Base-by-base conservation (phyloP, 1,140 invertebrate species). In the Harpegnathos saltator region DNA sequence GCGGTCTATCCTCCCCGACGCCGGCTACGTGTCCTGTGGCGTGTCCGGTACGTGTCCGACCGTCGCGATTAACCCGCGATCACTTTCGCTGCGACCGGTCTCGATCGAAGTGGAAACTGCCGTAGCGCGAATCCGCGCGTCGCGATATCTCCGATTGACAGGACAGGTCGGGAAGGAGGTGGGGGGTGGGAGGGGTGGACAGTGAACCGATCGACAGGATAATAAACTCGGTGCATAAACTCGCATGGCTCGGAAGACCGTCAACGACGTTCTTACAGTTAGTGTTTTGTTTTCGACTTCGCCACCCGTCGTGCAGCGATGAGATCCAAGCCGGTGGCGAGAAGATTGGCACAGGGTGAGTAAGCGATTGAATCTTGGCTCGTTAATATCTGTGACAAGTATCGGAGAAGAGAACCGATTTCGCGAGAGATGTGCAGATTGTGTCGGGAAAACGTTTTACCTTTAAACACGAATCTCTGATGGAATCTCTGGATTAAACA, bases 251-350 rank as follows among this genome's bases (percentile, higher is more conserved):
- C 91, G 87, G 89, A 85, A 90, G 73, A 92, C 87, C 83, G 75
- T 59, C 87, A 91, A 85, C 68, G 61, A 74, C 82, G 78, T 90
- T 89, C 54, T 90, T 83, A 69, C 81, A 15, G 65, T 89, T 87
- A 93, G 93, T 94, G 92, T 91, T 94, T 93, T 91, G 89, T 89
- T 93, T 91, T 92, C 86, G 82, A 91, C 82, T 90, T 90, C 68
- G 69, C 74, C 87, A 87, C 66, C 83, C 83, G 85, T 62, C 83
- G 87, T 90, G 82, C 92, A 92, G 93, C 92, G 90, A 94, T 94
- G 94, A 95, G 93, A 93, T 94, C 93, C 83, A 94, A 95, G 88
- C 91, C 94, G 86, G 93, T 95, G 75, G 94, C 94, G 83, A 92
- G 94, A 69, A 93, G 92, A 92, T 91, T 94, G 75, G 92, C 94